Evolutionary conservation across 2,888 invertebrate genomes (phyloP).

Genomic region (Belgica antarctica): DNA sequence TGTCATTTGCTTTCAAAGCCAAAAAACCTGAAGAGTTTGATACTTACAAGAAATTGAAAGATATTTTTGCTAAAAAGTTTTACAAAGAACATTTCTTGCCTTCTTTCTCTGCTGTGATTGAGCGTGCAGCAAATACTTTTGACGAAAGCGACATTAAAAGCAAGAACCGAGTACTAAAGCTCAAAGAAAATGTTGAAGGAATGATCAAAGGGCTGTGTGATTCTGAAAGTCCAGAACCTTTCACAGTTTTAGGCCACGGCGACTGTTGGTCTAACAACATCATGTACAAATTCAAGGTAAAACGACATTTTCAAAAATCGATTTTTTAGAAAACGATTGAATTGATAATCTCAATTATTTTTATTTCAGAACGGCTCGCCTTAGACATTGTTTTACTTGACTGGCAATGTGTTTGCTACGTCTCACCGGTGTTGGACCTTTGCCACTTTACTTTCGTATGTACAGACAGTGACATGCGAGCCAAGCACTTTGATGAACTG

Average conservation of each 20-base stretch:
- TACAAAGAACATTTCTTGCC: not conserved
- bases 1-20: slow-evolving; percentile 45
- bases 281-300: slow-evolving; percentile 44
- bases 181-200: slow-evolving; percentile 3
- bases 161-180: slow-evolving; percentile 35
- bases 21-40: slow-evolving; percentile 41
- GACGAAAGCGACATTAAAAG: slow-evolving; percentile 38
- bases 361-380: too few species aligned
- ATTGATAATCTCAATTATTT: slow-evolving; percentile 12
- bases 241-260: slow-evolving; percentile 44
- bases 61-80: slow-evolving; percentile 11
- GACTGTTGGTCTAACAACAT: slow-evolving; percentile 45
- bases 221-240: slow-evolving; percentile 43
- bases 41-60: slow-evolving; percentile 36
- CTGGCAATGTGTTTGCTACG: slow-evolving; percentile 45
- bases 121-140: slow-evolving; percentile 35
- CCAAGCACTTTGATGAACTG: slow-evolving; percentile 44
- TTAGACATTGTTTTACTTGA: slow-evolving; percentile 43
- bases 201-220: not conserved
- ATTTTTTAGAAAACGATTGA: not conserved
- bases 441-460: slow-evolving; percentile 44
- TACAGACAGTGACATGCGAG: slow-evolving; percentile 44
- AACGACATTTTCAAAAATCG: not conserved
- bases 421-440: slow-evolving; percentile 45
- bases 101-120: not conserved